Percentiles rank a stretch among this genome's conserved stretches.
These are phyloP conservation scores for Drosophila repletoides DNA, from an alignment of 1,140 invertebrate genomes.

Conservation along the genomic window DNA sequence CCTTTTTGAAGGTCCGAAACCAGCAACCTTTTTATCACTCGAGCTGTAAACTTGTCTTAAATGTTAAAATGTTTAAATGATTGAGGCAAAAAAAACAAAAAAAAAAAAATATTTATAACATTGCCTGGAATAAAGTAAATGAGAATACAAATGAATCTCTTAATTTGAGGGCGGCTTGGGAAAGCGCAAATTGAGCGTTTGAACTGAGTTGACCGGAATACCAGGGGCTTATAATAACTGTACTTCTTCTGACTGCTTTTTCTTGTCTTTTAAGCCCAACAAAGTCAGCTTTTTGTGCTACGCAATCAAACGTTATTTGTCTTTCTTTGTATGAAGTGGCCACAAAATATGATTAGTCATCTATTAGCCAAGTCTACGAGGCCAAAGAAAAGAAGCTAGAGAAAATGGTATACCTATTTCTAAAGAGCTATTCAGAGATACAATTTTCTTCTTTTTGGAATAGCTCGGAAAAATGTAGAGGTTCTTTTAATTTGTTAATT, in stretches of 20 bases:
- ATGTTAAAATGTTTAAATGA: constrained; percentile 41
- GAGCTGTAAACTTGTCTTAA: constrained; percentile 1
- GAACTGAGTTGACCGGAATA: not conserved
- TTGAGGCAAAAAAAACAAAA: constrained; percentile 22
- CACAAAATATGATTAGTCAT: constrained; percentile 23
- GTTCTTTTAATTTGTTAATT: too few species aligned
- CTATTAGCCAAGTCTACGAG: too few species aligned
- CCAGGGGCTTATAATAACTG: constrained; percentile 16
- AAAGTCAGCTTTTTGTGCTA: not conserved
- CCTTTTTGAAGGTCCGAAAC: constrained; percentile 9
- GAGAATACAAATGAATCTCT: not conserved
- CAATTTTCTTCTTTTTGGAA: too few species aligned
- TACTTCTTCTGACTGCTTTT: too few species aligned
- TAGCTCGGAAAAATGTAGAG: too few species aligned
- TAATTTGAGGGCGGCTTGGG: not conserved
- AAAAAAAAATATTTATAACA: constrained; percentile 22
- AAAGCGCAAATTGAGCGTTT: constrained; percentile 22
- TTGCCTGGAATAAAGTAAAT: constrained; percentile 1
- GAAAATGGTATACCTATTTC: too few species aligned
- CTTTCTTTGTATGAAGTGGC: not conserved
- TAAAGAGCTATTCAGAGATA: too few species aligned
- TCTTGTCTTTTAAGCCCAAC: constrained; percentile 3
- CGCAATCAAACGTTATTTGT: not conserved
- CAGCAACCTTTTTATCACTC: not conserved
- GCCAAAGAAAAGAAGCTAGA: too few species aligned